Evolutionary conservation across 2,113 vertebrate species (phyloP).

Genomic region (Nipponia nippon): DNA sequence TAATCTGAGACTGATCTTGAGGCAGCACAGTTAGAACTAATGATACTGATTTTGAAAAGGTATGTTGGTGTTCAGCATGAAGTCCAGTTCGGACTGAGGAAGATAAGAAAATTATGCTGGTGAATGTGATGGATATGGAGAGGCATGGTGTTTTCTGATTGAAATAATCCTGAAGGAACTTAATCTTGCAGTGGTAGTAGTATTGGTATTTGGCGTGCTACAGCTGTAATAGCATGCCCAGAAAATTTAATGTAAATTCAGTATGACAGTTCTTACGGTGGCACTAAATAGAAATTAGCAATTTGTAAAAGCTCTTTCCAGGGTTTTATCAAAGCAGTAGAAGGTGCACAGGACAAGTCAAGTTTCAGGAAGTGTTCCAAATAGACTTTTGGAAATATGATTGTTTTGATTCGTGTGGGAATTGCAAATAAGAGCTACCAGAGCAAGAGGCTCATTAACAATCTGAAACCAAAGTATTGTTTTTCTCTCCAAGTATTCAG

Average conservation of each 20-base stretch:
- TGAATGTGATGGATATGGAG: not conserved
- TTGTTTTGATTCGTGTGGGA: not conserved
- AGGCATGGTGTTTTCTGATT: not conserved
- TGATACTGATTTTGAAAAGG: not conserved
- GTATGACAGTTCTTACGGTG: not conserved
- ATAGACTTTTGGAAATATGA: not conserved
- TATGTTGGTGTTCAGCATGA: not conserved
- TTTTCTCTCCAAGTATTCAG: not conserved
- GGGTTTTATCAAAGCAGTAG: not conserved
- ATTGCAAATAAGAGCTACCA: not conserved
- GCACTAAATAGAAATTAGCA: slow-evolving; percentile 3
- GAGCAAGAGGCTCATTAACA: not conserved
- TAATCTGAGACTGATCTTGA: not conserved
- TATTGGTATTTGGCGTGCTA: not conserved
- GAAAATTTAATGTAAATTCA: not conserved
- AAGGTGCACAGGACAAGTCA: not conserved
- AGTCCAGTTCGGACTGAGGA: not conserved
- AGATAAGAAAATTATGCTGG: not conserved
- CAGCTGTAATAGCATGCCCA: not conserved
- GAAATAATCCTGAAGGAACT: not conserved
- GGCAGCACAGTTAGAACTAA: not conserved
- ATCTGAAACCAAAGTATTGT: not conserved
- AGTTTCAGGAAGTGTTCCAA: not conserved
- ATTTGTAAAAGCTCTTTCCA: not conserved
- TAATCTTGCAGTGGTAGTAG: not conserved